Base-by-base conservation (phyloP, 1,140 invertebrate species). In the Halotydeus destructor region DNA sequence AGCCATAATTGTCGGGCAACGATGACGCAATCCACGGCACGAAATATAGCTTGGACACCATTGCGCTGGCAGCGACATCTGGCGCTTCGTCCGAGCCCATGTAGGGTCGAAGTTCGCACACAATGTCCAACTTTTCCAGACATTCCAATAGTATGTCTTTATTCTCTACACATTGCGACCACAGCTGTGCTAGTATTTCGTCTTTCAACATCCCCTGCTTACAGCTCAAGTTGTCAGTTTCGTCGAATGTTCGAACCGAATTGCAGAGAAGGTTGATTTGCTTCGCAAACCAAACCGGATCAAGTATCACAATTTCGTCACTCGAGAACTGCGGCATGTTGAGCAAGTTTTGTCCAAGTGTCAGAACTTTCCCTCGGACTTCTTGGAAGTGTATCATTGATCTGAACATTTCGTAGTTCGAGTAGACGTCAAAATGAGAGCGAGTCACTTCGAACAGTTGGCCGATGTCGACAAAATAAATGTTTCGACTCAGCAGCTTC, bases 331-430 rank as follows among this genome's bases (percentile, higher is more conserved):
- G 43, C 24, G 16, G 30, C 24, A 12, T 33, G 33, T 27, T 21
- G 28, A 14, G 36, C 23, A 24, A 47, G 36, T 12, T 25, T 26
- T 24, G 40, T 46, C 14, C 22, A 51, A 11, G 38, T 30, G 18
- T 51, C 26, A 41, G 52, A 21, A 54, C 30, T 39, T 48, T 50
- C 1, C 49, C 52, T 28, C 50, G 53, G 45, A 62, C 59, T 44
- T 65, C 61, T 43, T 60, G 61, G 44, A 63, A 64, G 38, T 61
- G 51, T 9, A 65, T 43, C 50, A 62, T 52, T 5, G 59, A 57
- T 28, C 52, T 46, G n/a, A 65, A 50, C 41, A 60, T 60, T 22
- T 54, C 52, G 14, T 9, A 30, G 14, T 30, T 9, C 14, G 27
- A 30, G 8, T 30, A 8, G 3, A 14, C 28, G 26, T 44, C 41